Evolutionary conservation across 2,797 vertebrate genomes (phyloP).

Genomic region (Sebastes baramenuke): DNA sequence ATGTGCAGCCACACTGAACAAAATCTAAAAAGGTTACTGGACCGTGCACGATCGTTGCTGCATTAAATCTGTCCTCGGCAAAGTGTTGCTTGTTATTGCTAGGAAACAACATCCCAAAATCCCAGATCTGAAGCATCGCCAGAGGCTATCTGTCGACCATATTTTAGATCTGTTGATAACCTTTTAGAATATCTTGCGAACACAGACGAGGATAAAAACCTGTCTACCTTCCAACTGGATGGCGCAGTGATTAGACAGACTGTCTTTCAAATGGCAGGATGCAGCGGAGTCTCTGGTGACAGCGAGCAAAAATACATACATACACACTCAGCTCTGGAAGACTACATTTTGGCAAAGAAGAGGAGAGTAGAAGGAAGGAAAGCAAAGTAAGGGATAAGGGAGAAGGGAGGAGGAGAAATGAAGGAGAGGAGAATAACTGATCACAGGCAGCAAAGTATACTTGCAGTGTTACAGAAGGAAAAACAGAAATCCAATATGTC

Average conservation of each 20-base stretch:
- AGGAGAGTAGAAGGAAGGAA: background rate
- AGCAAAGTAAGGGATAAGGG: background rate
- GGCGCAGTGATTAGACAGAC: slow-evolving; percentile 8
- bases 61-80: background rate
- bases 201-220: slow-evolving; percentile 3
- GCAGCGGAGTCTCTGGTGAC: slow-evolving; percentile 28
- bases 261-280: slow-evolving; percentile 20
- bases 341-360: slow-evolving; percentile 1
- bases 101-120: slow-evolving; percentile 12
- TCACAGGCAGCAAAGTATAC: background rate
- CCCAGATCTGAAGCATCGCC: slow-evolving; percentile 3
- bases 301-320: background rate
- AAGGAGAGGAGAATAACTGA: slow-evolving; percentile 11
- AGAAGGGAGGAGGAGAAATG: background rate
- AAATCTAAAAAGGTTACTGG: background rate
- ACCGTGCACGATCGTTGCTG: background rate
- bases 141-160: background rate
- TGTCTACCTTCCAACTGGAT: background rate
- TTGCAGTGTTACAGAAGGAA: slow-evolving; percentile 4
- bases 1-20: background rate
- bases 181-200: slow-evolving; percentile 23
- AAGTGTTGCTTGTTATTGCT: slow-evolving; percentile 34
- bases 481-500: slow-evolving; percentile 33
- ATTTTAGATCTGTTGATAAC: slow-evolving; percentile 15
- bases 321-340: background rate